Evolutionary conservation across 2,888 invertebrate species (phyloP).

Genomic region (Caenorhabditis wallacei): DNA sequence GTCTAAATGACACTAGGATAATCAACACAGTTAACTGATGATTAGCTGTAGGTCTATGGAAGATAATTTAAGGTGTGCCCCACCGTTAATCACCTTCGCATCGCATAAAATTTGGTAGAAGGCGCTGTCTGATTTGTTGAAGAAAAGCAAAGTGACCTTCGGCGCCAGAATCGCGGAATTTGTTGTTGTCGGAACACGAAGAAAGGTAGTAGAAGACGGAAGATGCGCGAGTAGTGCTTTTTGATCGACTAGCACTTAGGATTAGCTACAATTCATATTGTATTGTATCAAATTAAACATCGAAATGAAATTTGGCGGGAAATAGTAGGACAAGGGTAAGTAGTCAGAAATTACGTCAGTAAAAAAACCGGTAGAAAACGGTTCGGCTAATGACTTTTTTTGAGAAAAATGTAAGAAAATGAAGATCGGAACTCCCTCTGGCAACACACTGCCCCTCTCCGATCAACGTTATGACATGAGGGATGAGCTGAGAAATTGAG

Average conservation of each 20-base stretch:
- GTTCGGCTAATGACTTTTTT: too few relatives aligned
- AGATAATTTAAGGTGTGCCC: constrained; percentile 29
- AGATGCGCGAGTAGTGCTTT: constrained; percentile 57
- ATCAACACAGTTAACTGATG: too few relatives aligned
- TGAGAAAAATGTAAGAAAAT: too few relatives aligned
- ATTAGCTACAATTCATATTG: constrained; percentile 53
- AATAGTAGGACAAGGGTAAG: not conserved
- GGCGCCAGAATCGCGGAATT: constrained; percentile 53
- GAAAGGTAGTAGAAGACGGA: constrained; percentile 38
- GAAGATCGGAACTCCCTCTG: constrained; percentile 13
- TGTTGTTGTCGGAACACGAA: constrained; percentile 49
- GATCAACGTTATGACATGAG: constrained; percentile 60
- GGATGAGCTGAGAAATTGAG: constrained; percentile 64
- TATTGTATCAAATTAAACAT: constrained; percentile 50
- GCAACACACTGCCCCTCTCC: constrained; percentile 42
- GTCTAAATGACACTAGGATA: too few relatives aligned
- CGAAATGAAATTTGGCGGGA: not conserved
- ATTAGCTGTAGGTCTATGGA: not conserved
- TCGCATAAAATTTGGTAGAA: constrained; percentile 40
- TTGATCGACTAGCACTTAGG: constrained; percentile 57
- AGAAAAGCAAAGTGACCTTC: constrained; percentile 55
- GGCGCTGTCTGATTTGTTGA: constrained; percentile 37
- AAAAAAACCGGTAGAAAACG: too few relatives aligned
- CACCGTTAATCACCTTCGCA: not conserved
- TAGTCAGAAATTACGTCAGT: too few relatives aligned